These are phyloP conservation scores for Ranitomeya variabilis DNA, from an alignment of 2,113 vertebrate species.

Conservation along the genomic window DNA sequence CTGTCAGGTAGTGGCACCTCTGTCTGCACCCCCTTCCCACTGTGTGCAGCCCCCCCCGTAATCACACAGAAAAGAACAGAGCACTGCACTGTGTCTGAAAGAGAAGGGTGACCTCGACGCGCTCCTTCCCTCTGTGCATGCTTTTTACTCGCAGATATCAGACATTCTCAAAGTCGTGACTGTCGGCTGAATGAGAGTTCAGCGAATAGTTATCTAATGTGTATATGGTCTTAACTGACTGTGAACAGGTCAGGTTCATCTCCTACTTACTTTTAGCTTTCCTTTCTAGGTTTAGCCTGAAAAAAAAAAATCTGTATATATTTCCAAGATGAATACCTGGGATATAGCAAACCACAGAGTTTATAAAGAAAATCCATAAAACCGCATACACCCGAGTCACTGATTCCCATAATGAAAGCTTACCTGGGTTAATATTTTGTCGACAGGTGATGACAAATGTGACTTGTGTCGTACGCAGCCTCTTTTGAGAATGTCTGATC, in stretches of 20 bases:
- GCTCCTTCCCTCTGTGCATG: slow-evolving; percentile 18
- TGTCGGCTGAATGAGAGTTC: too few relatives aligned
- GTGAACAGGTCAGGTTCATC: not conserved
- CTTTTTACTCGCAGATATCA: not conserved
- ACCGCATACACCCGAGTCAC: too few relatives aligned
- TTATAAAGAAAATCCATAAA: too few relatives aligned
- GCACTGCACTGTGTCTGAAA: not conserved
- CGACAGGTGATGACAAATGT: too few relatives aligned
- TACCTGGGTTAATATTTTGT: not conserved
- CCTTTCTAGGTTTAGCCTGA: too few relatives aligned
- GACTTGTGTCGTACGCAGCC: too few relatives aligned
- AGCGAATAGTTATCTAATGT: too few relatives aligned
- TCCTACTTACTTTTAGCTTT: too few relatives aligned
- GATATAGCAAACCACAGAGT: too few relatives aligned
- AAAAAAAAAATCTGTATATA: too few relatives aligned
- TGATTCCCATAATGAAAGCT: not conserved
- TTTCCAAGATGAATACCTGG: not conserved
- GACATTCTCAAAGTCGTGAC: slow-evolving; percentile 35
- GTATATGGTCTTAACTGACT: not conserved
- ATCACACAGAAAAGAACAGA: not conserved
- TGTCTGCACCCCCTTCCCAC: slow-evolving; percentile 78
- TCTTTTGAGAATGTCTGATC: slow-evolving; percentile 37
- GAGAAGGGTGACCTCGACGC: not conserved
- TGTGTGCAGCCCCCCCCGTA: slow-evolving; percentile 52
- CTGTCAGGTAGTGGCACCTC: slow-evolving; percentile 98